Evolutionary conservation across 2,888 invertebrate species (phyloP).

Genomic region (Euplexia lucipara): DNA sequence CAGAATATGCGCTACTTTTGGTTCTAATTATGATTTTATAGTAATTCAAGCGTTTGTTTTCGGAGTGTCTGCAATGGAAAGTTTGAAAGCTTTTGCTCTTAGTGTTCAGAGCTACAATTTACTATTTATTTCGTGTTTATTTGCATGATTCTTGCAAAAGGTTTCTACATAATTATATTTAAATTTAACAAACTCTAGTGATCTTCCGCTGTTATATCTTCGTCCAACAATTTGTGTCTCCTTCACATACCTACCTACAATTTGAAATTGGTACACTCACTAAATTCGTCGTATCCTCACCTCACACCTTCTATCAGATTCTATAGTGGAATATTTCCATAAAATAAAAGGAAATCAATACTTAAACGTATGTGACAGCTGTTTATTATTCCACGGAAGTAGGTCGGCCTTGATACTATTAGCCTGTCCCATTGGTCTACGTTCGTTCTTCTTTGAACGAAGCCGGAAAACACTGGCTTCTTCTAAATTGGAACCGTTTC

Average conservation of each 20-base stretch:
- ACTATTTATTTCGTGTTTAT: too few relatives aligned
- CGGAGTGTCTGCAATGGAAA: too few relatives aligned
- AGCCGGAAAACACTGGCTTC: conserved; percentile 24
- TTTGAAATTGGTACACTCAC: not conserved
- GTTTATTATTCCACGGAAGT: conserved; percentile 44
- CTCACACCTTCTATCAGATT: too few relatives aligned
- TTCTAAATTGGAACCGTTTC: not conserved
- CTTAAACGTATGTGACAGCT: not conserved
- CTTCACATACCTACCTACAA: not conserved
- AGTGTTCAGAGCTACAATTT: not conserved
- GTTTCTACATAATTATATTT: too few relatives aligned
- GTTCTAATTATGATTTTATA: conserved; percentile 2
- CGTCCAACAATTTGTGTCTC: not conserved
- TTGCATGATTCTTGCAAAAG: too few relatives aligned
- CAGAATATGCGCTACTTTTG: conserved; percentile 23
- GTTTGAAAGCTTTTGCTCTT: not conserved
- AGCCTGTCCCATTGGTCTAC: not conserved
- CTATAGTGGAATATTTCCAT: conserved; percentile 16
- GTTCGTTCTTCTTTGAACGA: not conserved
- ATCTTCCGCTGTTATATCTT: not conserved
- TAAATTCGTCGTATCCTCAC: not conserved
- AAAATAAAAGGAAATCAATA: conserved; percentile 14
- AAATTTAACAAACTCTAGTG: not conserved
- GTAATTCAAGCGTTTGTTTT: not conserved
- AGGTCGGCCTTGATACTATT: conserved; percentile 12